Percentiles rank a stretch among this genome's conserved stretches.
Conservation (phyloP, 1,140 invertebrate species). For the Ylistrum balloti region DNA sequence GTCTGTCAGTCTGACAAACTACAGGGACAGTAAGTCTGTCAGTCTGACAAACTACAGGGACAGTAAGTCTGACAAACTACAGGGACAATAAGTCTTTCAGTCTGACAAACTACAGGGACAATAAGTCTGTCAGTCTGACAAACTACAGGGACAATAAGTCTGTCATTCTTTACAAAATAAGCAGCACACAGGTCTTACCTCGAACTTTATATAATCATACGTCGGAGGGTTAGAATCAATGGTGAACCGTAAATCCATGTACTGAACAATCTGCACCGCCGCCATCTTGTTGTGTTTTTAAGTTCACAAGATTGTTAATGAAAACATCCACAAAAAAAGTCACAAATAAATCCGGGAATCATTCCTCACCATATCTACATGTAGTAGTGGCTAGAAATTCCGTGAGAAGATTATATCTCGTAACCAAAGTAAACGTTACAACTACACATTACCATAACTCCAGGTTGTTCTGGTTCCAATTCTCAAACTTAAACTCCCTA, state of each 20-base stretch:
- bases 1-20: too few species aligned
- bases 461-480: too few species aligned
- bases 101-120: too few species aligned
- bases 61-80: too few species aligned
- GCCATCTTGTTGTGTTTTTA: not conserved
- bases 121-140: too few species aligned
- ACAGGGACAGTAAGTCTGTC: too few species aligned
- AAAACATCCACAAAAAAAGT: not conserved
- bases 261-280: slow-evolving; percentile 73
- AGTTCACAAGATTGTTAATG: not conserved
- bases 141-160: too few species aligned
- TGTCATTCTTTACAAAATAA: too few species aligned
- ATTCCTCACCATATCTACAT: not conserved
- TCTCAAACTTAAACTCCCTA: not conserved
- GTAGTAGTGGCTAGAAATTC: not conserved
- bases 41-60: too few species aligned
- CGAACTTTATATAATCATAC: slow-evolving; percentile 67
- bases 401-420: not conserved
- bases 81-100: too few species aligned
- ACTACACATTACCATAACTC: too few species aligned
- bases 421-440: too few species aligned
- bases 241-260: slow-evolving; percentile 72
- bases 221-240: slow-evolving; percentile 74
- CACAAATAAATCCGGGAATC: not conserved
- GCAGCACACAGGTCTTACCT: slow-evolving; percentile 58